phyloP scores from a whole-genome alignment of 2,797 vertebrate genomes.

The Chaetophractus vellerosus region DNA sequence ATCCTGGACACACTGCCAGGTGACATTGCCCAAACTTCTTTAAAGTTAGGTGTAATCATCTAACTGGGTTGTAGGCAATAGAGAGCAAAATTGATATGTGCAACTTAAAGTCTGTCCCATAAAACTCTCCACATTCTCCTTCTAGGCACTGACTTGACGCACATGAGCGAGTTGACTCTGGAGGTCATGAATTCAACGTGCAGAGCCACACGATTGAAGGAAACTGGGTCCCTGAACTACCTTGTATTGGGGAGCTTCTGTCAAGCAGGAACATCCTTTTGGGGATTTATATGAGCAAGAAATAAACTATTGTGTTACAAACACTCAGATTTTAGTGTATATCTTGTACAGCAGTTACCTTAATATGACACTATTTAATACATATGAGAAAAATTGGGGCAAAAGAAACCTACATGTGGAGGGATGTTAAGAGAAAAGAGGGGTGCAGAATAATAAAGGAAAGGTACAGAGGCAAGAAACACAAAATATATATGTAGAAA shows the following conservation, averaged over 20 bases:
- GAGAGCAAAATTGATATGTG: not conserved
- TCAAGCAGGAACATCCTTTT: not conserved
- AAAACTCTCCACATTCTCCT: not conserved
- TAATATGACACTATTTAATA: not conserved
- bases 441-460: not conserved
- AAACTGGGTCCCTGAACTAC: not conserved
- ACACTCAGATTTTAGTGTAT: not conserved
- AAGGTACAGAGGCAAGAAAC: not conserved
- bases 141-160: not conserved
- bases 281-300: not conserved
- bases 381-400: not conserved
- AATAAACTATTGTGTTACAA: not conserved
- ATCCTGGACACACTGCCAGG: not conserved
- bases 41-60: not conserved
- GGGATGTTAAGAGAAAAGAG: not conserved
- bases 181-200: not conserved
- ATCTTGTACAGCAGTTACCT: not conserved
- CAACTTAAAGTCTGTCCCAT: not conserved
- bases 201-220: not conserved
- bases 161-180: not conserved
- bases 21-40: not conserved
- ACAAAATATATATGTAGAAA: rapidly evolving
- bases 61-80: not conserved
- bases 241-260: not conserved
- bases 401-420: not conserved